Evolutionary conservation across 2,888 invertebrate species (phyloP).

Genomic region (Nymphalis polychloros): DNA sequence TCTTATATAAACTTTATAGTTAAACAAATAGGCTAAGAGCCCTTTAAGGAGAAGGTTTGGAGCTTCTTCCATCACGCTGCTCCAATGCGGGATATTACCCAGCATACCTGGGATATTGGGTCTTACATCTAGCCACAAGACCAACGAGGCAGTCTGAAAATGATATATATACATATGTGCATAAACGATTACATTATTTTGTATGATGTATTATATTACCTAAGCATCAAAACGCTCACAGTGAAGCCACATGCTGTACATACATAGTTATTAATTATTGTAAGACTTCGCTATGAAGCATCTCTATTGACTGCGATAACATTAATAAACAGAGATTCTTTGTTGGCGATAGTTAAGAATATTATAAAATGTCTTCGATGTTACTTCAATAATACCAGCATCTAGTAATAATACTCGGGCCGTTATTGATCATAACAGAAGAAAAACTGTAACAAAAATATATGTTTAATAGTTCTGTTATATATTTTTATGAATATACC

Average conservation of each 20-base stretch:
- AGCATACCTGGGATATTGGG: too few relatives aligned
- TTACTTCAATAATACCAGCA: not conserved
- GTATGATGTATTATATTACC: too few relatives aligned
- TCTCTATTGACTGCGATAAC: slow-evolving; percentile 29
- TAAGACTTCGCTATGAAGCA: slow-evolving; percentile 22
- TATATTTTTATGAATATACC: not conserved
- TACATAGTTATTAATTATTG: slow-evolving; percentile 18
- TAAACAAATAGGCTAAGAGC: too few relatives aligned
- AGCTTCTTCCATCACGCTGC: too few relatives aligned
- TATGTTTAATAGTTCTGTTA: not conserved
- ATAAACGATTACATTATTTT: too few relatives aligned
- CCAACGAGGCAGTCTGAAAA: too few relatives aligned
- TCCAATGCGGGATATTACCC: too few relatives aligned
- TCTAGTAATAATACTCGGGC: not conserved
- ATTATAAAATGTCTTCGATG: not conserved
- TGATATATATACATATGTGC: too few relatives aligned
- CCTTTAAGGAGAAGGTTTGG: too few relatives aligned
- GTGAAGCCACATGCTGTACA: slow-evolving; percentile 2
- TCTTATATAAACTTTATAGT: not conserved
- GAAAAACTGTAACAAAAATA: not conserved
- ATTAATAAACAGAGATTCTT: slow-evolving; percentile 20
- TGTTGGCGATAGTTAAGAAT: not conserved
- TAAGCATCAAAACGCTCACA: slow-evolving; percentile 7
- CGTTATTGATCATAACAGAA: not conserved
- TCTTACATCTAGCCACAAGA: too few relatives aligned